phyloP scores from a whole-genome alignment of 1,140 invertebrate genomes.

The Solenopsis invicta region DNA sequence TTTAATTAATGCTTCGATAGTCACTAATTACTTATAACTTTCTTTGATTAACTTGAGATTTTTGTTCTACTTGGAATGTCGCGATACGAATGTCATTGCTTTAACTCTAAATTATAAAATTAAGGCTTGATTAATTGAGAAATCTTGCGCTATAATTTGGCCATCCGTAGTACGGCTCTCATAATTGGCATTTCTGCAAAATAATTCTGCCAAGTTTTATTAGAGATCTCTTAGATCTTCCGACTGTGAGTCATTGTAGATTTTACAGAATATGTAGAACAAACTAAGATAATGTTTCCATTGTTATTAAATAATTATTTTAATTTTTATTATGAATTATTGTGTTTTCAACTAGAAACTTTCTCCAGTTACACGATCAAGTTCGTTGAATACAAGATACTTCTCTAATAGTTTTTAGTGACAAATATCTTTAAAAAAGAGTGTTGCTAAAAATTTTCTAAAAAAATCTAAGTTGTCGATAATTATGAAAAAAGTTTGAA shows the following conservation, averaged over 20 bases:
- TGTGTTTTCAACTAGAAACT: background rate
- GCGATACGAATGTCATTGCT: background rate
- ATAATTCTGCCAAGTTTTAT: background rate
- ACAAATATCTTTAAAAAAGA: background rate
- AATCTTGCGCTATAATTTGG: background rate
- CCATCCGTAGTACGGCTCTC: background rate
- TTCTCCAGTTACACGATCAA: background rate
- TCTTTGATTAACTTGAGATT: background rate
- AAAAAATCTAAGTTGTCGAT: background rate
- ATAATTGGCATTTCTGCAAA: conserved; percentile 19
- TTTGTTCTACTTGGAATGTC: background rate
- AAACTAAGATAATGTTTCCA: background rate
- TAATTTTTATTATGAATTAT: conserved; percentile 3
- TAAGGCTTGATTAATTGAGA: background rate
- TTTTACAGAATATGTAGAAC: background rate
- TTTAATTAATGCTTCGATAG: background rate
- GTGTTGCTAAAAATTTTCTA: background rate
- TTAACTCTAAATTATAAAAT: background rate
- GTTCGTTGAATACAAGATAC: background rate
- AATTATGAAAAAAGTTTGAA: background rate
- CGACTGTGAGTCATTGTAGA: conserved; percentile 2
- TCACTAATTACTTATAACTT: background rate
- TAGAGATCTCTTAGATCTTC: conserved; percentile 16
- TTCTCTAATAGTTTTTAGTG: background rate
- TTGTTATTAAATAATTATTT: no score